These are phyloP conservation scores for Ceratina calcarata DNA, from an alignment of 1,140 invertebrate genomes.

Conservation along the genomic window DNA sequence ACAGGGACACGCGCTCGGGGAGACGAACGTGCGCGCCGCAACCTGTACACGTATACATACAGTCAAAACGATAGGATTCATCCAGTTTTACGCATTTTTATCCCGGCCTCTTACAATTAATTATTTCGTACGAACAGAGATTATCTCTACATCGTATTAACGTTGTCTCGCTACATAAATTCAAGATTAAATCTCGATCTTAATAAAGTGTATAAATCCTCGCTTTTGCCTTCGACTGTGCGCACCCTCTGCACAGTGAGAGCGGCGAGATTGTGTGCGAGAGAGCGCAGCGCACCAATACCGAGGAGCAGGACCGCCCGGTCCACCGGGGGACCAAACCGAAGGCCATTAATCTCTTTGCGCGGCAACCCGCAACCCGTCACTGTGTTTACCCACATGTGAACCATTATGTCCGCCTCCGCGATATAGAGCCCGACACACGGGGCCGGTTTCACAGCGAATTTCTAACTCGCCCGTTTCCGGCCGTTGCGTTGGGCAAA, in stretches of 20 bases:
- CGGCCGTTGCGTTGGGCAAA: constrained; percentile 46
- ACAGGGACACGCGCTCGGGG: constrained; percentile 47
- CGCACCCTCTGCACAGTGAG: background rate
- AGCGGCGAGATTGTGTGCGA: constrained; percentile 14
- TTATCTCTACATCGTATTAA: no score
- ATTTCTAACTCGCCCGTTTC: constrained; percentile 59
- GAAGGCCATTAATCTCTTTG: constrained; percentile 78
- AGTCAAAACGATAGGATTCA: background rate
- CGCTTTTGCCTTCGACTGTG: background rate
- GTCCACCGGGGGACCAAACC: constrained; percentile 70
- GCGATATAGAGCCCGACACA: constrained; percentile 66
- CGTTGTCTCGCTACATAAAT: no score
- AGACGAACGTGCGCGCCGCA: constrained; percentile 11
- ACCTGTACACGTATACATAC: background rate
- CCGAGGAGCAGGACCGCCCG: constrained; percentile 3
- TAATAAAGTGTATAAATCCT: no score
- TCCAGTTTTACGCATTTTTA: no score
- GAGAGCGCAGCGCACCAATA: constrained; percentile 49
- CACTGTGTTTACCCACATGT: constrained; percentile 81
- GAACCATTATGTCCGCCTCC: constrained; percentile 79
- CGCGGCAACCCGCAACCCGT: constrained; percentile 79
- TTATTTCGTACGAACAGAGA: no score
- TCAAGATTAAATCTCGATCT: no score
- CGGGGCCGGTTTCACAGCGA: constrained; percentile 40
- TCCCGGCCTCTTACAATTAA: no score